Evolutionary conservation across 2,113 vertebrate species (phyloP).

Genomic region (Dunckerocampus dactyliophorus): DNA sequence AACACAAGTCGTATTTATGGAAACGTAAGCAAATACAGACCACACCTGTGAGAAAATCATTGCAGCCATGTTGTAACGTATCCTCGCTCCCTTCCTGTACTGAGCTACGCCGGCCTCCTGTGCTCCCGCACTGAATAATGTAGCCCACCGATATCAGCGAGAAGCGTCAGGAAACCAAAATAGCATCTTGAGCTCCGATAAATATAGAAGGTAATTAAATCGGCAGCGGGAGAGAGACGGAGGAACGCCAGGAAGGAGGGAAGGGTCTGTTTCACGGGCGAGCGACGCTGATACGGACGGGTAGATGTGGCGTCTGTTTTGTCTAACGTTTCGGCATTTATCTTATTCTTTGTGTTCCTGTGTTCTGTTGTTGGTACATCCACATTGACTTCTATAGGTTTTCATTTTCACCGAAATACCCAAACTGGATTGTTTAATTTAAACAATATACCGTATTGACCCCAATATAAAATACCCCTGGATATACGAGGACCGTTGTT

Average conservation of each 20-base stretch:
- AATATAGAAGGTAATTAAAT: slow-evolving; percentile 76
- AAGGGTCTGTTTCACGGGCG: slow-evolving; percentile 1
- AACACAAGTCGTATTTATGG: slow-evolving; percentile 5
- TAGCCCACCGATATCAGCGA: slow-evolving; percentile 68
- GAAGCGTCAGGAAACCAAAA: slow-evolving; percentile 68
- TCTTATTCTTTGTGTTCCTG: too few relatives aligned
- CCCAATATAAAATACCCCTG: too few relatives aligned
- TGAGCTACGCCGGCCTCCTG: slow-evolving; percentile 46
- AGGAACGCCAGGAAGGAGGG: slow-evolving; percentile 49
- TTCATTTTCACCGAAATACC: too few relatives aligned
- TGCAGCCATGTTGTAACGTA: slow-evolving; percentile 11
- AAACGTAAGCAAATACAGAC: slow-evolving; percentile 28
- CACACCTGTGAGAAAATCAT: slow-evolving; percentile 23
- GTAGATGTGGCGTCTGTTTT: neutral
- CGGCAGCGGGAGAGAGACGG: slow-evolving; percentile 60
- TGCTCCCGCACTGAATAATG: slow-evolving; percentile 65
- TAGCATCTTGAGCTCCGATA: slow-evolving; percentile 71
- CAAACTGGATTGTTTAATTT: too few relatives aligned
- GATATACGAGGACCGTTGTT: too few relatives aligned
- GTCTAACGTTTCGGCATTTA: too few relatives aligned
- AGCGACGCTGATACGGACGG: neutral
- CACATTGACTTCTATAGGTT: too few relatives aligned
- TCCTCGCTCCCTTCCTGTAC: slow-evolving; percentile 22
- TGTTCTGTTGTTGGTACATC: too few relatives aligned
- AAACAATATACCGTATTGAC: too few relatives aligned